A percentile compares a stretch with the other conserved stretches of the same genome.
Evolutionary conservation across 2,888 invertebrate genomes (phyloP).

Genomic region (Nomada ferruginata): DNA sequence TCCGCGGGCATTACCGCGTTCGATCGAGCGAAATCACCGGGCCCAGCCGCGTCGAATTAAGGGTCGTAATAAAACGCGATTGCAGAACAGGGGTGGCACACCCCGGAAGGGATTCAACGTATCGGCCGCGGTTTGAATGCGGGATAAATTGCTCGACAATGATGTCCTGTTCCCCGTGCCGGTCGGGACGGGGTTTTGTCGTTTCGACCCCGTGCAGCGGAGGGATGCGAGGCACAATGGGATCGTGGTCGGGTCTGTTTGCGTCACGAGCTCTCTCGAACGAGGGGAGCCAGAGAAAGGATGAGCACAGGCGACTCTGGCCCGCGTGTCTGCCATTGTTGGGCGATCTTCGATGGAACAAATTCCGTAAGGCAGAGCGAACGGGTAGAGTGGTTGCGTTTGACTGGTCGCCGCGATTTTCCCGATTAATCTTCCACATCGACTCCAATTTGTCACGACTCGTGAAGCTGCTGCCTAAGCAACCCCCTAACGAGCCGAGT

Average conservation of each 20-base stretch:
- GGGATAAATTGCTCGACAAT: conserved; percentile 71
- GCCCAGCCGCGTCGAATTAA: conserved; percentile 40
- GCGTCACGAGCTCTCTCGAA: conserved; percentile 22
- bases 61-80: conserved; percentile 36
- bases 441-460: conserved; percentile 59
- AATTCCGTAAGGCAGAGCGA: conserved; percentile 38
- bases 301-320: conserved; percentile 14
- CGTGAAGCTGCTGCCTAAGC: conserved; percentile 3
- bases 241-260: conserved; percentile 21
- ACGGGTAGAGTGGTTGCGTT: conserved; percentile 1
- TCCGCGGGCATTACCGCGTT: neutral
- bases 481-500: neutral
- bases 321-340: neutral
- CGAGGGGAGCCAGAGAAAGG: conserved; percentile 28
- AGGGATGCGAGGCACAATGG: conserved; percentile 42
- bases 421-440: conserved; percentile 48
- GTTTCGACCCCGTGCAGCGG: conserved; percentile 38
- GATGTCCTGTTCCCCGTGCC: conserved; percentile 25
- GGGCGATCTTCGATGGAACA: conserved; percentile 29
- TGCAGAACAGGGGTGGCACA: neutral
- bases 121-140: conserved; percentile 60
- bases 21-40: conserved; percentile 33
- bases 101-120: conserved; percentile 37
- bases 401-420: conserved; percentile 5
- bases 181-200: conserved; percentile 22